phyloP scores from a whole-genome alignment of 2,797 vertebrate species.

The Delichon dasypus region DNA sequence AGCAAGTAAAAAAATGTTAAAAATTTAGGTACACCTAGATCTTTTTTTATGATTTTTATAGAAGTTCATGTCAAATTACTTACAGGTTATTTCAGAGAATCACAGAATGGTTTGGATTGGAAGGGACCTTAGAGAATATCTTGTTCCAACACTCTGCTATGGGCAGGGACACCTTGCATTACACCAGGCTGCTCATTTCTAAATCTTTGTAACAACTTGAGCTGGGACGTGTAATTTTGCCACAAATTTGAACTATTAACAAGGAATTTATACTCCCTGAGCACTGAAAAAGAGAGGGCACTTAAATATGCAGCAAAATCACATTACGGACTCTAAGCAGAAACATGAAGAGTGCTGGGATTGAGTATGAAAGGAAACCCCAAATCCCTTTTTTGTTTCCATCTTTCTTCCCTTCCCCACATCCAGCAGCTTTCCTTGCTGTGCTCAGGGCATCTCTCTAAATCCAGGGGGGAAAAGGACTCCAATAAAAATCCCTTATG shows the following conservation, averaged over 20 bases:
- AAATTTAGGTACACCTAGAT: neutral
- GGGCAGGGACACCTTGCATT: neutral
- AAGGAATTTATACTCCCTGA: neutral
- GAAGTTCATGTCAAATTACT: neutral
- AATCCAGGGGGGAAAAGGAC: neutral
- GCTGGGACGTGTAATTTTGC: neutral
- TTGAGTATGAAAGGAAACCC: neutral
- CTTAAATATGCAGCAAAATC: neutral
- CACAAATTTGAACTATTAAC: neutral
- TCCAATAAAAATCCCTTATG: slow-evolving; percentile 1
- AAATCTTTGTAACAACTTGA: neutral
- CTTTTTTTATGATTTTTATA: neutral
- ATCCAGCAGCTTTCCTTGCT: neutral
- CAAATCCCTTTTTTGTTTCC: neutral
- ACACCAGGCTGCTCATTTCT: neutral
- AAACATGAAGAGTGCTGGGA: neutral
- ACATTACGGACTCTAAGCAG: neutral
- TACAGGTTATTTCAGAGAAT: neutral
- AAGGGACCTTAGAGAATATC: neutral
- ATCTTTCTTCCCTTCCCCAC: neutral
- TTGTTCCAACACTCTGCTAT: too few relatives aligned
- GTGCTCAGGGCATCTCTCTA: neutral
- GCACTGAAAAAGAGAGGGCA: neutral
- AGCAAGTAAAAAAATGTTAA: neutral
- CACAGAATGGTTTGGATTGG: neutral